Percentiles rank a stretch among this genome's conserved stretches.
phyloP scores from a whole-genome alignment of 2,888 invertebrate genomes.

The Crossocerus cetratus region DNA sequence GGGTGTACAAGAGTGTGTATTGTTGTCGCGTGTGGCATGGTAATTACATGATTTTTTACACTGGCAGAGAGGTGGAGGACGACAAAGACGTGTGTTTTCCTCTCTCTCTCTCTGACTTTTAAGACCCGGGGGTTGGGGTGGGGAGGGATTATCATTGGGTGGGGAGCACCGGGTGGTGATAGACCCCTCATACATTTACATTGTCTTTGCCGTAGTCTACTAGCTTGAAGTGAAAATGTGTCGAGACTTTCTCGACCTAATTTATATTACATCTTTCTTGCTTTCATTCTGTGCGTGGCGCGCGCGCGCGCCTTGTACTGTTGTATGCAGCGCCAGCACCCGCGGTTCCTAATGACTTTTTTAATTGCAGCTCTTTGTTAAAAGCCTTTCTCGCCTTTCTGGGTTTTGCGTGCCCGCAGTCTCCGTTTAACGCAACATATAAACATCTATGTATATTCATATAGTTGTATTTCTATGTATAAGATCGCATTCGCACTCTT shows the following conservation, averaged over 20 bases:
- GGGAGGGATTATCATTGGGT: constrained; percentile 26
- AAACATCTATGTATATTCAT: constrained; percentile 33
- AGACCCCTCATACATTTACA: constrained; percentile 68
- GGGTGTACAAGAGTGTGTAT: background rate
- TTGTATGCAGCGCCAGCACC: constrained; percentile 66
- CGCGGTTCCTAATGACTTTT: constrained; percentile 36
- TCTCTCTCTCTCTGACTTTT: constrained; percentile 14
- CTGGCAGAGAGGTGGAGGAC: constrained; percentile 63
- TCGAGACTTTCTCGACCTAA: constrained; percentile 66
- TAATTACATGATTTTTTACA: constrained; percentile 74
- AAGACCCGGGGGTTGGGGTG: constrained; percentile 37
- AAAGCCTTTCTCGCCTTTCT: background rate
- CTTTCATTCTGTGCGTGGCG: constrained; percentile 27
- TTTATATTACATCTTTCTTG: constrained; percentile 64
- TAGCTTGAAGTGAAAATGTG: constrained; percentile 64
- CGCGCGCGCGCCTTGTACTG: constrained; percentile 59
- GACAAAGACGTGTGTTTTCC: constrained; percentile 30
- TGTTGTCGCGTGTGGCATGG: constrained; percentile 27
- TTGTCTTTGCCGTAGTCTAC: constrained; percentile 64
- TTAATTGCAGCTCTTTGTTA: background rate
- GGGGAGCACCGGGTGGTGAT: constrained; percentile 19
- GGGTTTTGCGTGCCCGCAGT: background rate
- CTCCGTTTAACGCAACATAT: constrained; percentile 20
- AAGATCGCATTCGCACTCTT: background rate
- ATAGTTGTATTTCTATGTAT: constrained; percentile 30